Evolutionary conservation across 2,888 invertebrate genomes (phyloP).

Genomic region (Sphaerophoria taeniata): DNA sequence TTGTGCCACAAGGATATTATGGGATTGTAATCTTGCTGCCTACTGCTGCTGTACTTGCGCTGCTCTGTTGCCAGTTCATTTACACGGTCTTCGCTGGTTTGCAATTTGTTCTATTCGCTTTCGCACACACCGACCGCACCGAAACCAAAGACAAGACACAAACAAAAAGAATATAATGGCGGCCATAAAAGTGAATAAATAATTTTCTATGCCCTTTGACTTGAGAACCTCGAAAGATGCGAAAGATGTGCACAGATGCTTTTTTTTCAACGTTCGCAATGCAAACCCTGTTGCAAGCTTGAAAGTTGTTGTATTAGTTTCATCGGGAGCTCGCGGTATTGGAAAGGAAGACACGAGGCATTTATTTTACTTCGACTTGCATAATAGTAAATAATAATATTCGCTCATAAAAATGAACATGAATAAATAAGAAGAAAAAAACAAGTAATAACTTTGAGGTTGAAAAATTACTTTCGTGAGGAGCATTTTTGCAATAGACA

Average conservation of each 20-base stretch:
- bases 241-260: constrained; percentile 52
- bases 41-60: constrained; percentile 70
- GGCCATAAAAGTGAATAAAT: constrained; percentile 67
- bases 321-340: constrained; percentile 43
- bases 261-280: constrained; percentile 5
- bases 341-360: constrained; percentile 33
- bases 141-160: background rate
- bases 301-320: constrained; percentile 14
- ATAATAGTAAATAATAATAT: constrained; percentile 61
- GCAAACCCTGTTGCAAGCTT: background rate
- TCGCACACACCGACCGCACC: background rate
- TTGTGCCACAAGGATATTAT: constrained; percentile 72
- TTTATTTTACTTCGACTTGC: constrained; percentile 42
- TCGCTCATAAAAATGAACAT: constrained; percentile 64
- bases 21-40: constrained; percentile 67
- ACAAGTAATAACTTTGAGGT: constrained; percentile 4
- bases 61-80: constrained; percentile 60
- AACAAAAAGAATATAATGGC: constrained; percentile 52
- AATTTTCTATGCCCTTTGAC: constrained; percentile 72
- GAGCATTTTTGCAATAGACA: constrained; percentile 10
- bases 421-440: constrained; percentile 40
- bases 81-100: constrained; percentile 42
- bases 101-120: constrained; percentile 53
- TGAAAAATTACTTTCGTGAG: constrained; percentile 39
- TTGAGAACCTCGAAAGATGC: constrained; percentile 33